phyloP scores from a whole-genome alignment of 2,888 invertebrate genomes.

The Aplocera efformata region DNA sequence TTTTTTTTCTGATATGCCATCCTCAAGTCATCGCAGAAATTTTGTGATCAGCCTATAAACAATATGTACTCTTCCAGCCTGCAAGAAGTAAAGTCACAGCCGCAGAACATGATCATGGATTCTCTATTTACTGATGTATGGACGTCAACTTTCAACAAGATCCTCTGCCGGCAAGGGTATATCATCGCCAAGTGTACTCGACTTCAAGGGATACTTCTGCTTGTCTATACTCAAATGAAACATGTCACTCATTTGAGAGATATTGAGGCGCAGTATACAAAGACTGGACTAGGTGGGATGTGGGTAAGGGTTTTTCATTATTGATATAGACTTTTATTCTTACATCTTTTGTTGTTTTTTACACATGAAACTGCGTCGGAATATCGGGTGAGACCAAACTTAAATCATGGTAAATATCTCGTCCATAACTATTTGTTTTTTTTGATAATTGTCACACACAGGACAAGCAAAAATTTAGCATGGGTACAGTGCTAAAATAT shows the following conservation, averaged over 20 bases:
- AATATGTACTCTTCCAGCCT: slow-evolving; percentile 70
- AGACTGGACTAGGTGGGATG: slow-evolving; percentile 94
- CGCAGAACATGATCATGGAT: slow-evolving; percentile 90
- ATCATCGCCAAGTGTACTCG: slow-evolving; percentile 89
- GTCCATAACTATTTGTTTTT: too few species aligned
- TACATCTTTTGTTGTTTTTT: too few species aligned
- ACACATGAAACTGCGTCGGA: too few species aligned
- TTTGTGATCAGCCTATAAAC: too few species aligned
- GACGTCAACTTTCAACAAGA: slow-evolving; percentile 87
- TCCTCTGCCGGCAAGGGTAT: slow-evolving; percentile 84
- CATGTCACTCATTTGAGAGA: slow-evolving; percentile 91
- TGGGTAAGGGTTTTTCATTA: slow-evolving; percentile 83
- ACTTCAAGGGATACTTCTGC: slow-evolving; percentile 90
- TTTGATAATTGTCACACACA: too few species aligned
- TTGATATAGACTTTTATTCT: too few species aligned
- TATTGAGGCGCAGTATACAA: slow-evolving; percentile 92
- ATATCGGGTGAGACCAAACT: too few species aligned
- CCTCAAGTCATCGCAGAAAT: too few species aligned
- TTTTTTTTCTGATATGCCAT: too few species aligned
- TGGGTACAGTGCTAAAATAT: too few species aligned
- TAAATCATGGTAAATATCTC: too few species aligned
- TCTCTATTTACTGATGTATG: slow-evolving; percentile 92
- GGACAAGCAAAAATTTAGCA: too few species aligned
- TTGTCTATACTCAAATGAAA: slow-evolving; percentile 88
- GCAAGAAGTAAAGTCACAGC: slow-evolving; percentile 94